Percentiles rank a stretch among this genome's conserved stretches.
These are phyloP conservation scores for Planiliza haematocheilus DNA, from an alignment of 2,113 vertebrate species.

Conservation along the genomic window DNA sequence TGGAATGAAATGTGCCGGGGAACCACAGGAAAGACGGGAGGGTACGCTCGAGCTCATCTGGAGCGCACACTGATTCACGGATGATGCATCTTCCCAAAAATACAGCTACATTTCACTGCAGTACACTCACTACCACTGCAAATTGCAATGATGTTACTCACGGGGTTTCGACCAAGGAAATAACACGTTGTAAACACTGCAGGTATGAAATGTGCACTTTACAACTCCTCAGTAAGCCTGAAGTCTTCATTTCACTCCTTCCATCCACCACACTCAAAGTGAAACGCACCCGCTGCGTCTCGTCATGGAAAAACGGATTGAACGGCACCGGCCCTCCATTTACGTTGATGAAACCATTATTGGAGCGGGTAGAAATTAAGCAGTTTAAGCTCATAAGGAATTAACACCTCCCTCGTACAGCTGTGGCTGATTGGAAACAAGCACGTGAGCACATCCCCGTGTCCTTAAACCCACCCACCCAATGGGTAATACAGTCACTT, in stretches of 20 bases:
- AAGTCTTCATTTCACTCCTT: neutral
- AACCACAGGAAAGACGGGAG: neutral
- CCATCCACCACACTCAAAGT: constrained; percentile 1
- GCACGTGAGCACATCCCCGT: constrained; percentile 4
- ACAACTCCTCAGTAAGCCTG: too few species aligned
- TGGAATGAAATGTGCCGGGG: neutral
- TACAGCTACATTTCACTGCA: neutral
- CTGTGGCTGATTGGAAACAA: constrained; percentile 42
- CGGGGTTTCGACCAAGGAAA: too few species aligned
- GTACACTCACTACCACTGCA: neutral
- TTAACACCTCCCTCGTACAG: constrained; percentile 42
- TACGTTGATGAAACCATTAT: constrained; percentile 58
- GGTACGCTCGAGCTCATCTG: constrained; percentile 5
- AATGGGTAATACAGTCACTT: neutral
- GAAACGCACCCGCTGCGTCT: constrained; percentile 32
- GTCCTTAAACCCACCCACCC: constrained; percentile 1
- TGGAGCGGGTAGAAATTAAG: constrained; percentile 63
- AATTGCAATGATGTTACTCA: too few species aligned
- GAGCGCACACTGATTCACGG: too few species aligned
- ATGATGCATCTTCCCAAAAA: constrained; percentile 12
- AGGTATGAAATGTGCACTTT: too few species aligned
- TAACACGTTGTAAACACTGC: too few species aligned
- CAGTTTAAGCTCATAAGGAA: constrained; percentile 63
- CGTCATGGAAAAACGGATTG: constrained; percentile 31
- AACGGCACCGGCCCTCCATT: constrained; percentile 42